A percentile compares a stretch with the other conserved stretches of the same genome.
phyloP scores from a whole-genome alignment of 92 coral and sea anemone species.

The Scolanthus callimorphus region DNA sequence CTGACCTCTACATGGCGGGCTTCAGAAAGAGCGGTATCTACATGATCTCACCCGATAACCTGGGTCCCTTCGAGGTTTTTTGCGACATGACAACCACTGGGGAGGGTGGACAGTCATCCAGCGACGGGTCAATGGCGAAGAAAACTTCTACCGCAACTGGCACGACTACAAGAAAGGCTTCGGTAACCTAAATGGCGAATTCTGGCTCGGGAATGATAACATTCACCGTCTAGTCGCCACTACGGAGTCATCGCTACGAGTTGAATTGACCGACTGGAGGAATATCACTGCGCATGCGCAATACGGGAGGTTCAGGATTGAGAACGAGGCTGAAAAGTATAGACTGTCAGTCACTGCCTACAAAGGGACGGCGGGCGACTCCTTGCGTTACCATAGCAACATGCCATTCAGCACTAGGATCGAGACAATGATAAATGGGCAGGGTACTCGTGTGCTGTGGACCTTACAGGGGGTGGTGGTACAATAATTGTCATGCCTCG shows the following conservation, averaged over 20 bases:
- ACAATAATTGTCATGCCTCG: slow-evolving; percentile 67
- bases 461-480: slow-evolving; percentile 86
- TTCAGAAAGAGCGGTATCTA: slow-evolving; percentile 59
- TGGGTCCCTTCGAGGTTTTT: slow-evolving; percentile 48
- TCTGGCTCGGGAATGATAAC: slow-evolving; percentile 84
- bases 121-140: slow-evolving; percentile 45
- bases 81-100: slow-evolving; percentile 65
- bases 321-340: slow-evolving; percentile 42
- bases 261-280: slow-evolving; percentile 58
- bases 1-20: slow-evolving; percentile 68
- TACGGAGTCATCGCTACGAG: slow-evolving; percentile 31
- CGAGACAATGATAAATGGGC: slow-evolving; percentile 53
- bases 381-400: slow-evolving; percentile 61
- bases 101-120: slow-evolving; percentile 80
- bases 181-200: slow-evolving; percentile 49
- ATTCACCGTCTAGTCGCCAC: slow-evolving; percentile 62
- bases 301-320: slow-evolving; percentile 44
- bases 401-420: slow-evolving; percentile 79
- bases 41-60: slow-evolving; percentile 55
- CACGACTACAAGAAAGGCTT: slow-evolving; percentile 62
- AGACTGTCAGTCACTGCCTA: slow-evolving; percentile 41
- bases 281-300: slow-evolving; percentile 36
- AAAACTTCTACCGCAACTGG: slow-evolving; percentile 59
- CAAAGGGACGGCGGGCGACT: slow-evolving; percentile 55
- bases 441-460: slow-evolving; percentile 44